Conservation (phyloP, 2,113 vertebrate genomes). For the Salvator merianae region DNA sequence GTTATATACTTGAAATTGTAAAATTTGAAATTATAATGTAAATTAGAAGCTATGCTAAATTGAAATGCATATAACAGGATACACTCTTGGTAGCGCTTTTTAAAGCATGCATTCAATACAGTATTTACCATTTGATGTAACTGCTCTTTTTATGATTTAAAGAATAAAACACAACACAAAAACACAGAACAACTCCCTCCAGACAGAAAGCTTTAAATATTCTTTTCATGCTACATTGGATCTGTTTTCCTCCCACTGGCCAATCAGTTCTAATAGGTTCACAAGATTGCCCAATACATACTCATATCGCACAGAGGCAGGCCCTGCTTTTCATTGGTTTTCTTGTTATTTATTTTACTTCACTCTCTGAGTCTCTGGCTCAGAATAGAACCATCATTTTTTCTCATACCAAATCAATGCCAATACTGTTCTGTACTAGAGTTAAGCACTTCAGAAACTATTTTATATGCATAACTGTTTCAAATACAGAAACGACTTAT, state of each 20-base stretch:
- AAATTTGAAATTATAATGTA: conserved; percentile 25
- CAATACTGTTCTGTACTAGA: conserved; percentile 5
- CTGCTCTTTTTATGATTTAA: conserved; percentile 63
- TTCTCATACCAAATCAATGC: conserved; percentile 43
- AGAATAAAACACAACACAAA: conserved; percentile 53
- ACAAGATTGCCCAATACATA: conserved; percentile 41
- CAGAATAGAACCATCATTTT: conserved; percentile 34
- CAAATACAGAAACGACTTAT: neutral
- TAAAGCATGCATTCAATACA: conserved; percentile 51
- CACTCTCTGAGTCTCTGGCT: conserved; percentile 30
- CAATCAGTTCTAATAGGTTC: neutral
- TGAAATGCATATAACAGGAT: conserved; percentile 38
- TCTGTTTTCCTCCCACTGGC: neutral
- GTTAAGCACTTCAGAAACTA: conserved; percentile 14
- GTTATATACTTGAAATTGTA: conserved; percentile 4
- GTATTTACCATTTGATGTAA: conserved; percentile 66
- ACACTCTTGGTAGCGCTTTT: conserved; percentile 61
- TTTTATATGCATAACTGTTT: neutral
- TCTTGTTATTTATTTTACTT: conserved; percentile 43
- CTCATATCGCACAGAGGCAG: conserved; percentile 47
- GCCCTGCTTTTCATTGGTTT: conserved; percentile 29
- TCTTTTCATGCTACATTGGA: neutral
- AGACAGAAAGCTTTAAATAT: neutral
- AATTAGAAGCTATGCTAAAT: conserved; percentile 52
- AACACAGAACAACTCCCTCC: conserved; percentile 5